Conservation (phyloP, 1,140 invertebrate species). For the Ceratina calcarata region DNA sequence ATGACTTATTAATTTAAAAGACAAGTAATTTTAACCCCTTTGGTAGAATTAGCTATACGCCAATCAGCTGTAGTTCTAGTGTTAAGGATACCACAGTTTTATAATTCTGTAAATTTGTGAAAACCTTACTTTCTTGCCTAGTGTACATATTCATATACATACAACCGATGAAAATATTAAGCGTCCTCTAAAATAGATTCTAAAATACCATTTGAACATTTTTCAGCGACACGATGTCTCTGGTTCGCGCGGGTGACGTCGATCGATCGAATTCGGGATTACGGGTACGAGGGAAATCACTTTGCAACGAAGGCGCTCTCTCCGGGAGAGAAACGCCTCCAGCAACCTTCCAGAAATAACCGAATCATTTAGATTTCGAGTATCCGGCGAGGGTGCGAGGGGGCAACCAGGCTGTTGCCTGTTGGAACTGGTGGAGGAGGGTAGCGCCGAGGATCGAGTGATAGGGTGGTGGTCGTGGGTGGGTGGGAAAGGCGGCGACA, state of each 20-base stretch:
- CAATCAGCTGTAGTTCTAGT: too few species aligned
- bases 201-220: too few species aligned
- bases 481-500: constrained; percentile 48
- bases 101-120: too few species aligned
- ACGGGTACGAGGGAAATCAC: constrained; percentile 66
- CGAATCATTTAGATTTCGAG: constrained; percentile 68
- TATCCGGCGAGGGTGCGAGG: constrained; percentile 31
- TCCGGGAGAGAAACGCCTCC: constrained; percentile 59
- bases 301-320: constrained; percentile 54
- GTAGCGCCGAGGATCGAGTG: constrained; percentile 7
- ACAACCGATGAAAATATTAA: too few species aligned
- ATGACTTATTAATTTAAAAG: too few species aligned
- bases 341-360: constrained; percentile 66
- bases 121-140: too few species aligned
- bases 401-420: constrained; percentile 36
- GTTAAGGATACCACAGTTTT: too few species aligned
- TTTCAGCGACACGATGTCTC: too few species aligned
- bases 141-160: too few species aligned
- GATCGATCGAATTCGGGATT: constrained; percentile 67
- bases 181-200: too few species aligned
- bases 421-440: not conserved
- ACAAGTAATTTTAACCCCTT: too few species aligned
- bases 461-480: constrained; percentile 2
- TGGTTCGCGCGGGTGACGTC: not conserved
- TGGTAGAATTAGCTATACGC: too few species aligned